Base-by-base conservation (phyloP, 2,888 invertebrate species). In the Acanthococcus lagerstroemiae region DNA sequence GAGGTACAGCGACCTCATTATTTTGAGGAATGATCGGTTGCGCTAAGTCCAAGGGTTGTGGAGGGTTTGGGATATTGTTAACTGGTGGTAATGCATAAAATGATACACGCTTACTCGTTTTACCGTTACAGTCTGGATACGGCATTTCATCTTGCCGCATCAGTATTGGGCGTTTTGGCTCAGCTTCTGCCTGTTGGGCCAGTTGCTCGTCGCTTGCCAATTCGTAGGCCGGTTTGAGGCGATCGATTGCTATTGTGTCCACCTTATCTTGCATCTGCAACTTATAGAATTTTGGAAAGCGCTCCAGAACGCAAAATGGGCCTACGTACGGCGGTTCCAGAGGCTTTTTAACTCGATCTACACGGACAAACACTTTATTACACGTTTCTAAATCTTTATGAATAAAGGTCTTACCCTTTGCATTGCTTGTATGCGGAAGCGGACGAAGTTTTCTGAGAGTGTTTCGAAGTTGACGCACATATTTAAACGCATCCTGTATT, bases 311-410 rank as follows among this genome's bases (percentile, higher is more conserved):
- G 5, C 44, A 17, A 21, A 26, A 58, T 0, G 69, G 69, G n/a
- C n/a, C n/a, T n/a, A n/a, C n/a, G n/a, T n/a, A n/a, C n/a, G n/a
- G n/a, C n/a, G n/a, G n/a, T n/a, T 0, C 68, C 67, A 69, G 46
- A 1, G 68, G 58, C 17, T 55, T 50, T 22, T 37, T 46, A 4
- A 66, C 63, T 19, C 50, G 12, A 15, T 69, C 68, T 9, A 66
- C 50, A 15, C 68, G 30, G 1, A 69, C 1, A 17, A 69, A 69
- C 2, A 65, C 65, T 15, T 68, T 66, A 6, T 30, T 54, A 21
- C 55, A 55, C 4, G 12, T 48, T 3, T n/a, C n/a, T 4, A 69
- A n/a, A 19, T 67, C 55, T 9, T 1, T 9, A 12, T 26, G 50
- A 37, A 55, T 15, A 44, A 55, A 57, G 48, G 67, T n/a, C 3